These are phyloP conservation scores for Leucozona laternaria DNA, from an alignment of 2,888 invertebrate genomes.

Conservation along the genomic window DNA sequence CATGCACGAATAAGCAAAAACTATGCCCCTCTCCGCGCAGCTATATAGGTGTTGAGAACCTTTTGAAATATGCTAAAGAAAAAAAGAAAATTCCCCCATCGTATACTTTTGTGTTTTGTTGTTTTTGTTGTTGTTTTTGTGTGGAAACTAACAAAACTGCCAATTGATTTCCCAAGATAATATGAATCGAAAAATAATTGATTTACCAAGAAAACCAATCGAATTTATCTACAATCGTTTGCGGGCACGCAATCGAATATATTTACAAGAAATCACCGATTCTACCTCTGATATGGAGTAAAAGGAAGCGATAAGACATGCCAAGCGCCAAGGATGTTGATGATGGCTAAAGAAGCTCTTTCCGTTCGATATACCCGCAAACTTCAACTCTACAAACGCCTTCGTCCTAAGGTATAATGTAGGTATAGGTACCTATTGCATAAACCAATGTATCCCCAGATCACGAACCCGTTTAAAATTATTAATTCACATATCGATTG, in stretches of 20 bases:
- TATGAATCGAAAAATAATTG: conserved; percentile 60
- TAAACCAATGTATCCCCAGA: not conserved
- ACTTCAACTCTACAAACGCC: not conserved
- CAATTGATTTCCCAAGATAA: conserved; percentile 65
- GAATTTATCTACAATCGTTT: conserved; percentile 59
- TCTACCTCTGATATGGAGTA: not conserved
- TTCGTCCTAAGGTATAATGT: not conserved
- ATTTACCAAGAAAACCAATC: conserved; percentile 63
- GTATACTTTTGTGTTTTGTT: too few relatives aligned
- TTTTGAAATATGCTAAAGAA: not conserved
- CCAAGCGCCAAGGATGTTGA: not conserved
- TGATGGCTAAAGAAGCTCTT: not conserved
- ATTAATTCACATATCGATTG: conserved; percentile 70
- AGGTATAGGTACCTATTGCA: too few relatives aligned
- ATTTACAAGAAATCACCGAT: conserved; percentile 28
- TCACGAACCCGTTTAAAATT: conserved; percentile 65
- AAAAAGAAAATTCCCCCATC: not conserved
- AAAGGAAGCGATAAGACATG: not conserved
- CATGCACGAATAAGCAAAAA: conserved; percentile 34
- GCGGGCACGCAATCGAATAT: conserved; percentile 62
- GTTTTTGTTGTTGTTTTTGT: not conserved
- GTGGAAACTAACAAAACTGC: conserved; percentile 16
- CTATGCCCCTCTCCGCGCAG: not conserved
- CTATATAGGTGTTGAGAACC: conserved; percentile 2
- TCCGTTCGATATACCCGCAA: not conserved